Evolutionary conservation across 1,140 invertebrate species (phyloP), one percentile per base, ranked within the genome.

Genomic region (Megalopta genalis): DNA sequence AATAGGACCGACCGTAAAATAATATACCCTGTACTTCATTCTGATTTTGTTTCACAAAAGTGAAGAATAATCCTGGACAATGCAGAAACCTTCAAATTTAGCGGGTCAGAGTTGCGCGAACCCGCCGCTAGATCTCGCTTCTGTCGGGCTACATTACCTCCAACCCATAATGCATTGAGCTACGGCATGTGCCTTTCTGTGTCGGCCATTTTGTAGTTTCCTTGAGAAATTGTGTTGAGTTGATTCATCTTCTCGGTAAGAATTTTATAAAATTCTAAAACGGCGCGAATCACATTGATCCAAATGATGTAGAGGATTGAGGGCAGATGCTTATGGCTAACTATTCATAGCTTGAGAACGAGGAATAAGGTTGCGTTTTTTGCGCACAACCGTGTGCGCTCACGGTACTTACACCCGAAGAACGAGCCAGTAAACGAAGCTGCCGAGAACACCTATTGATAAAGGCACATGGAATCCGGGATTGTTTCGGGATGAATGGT

Each of bases 181-280:
- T 93, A 92, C 94, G 94, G 94, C 94, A 95, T 95, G 94, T 95
- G 94, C 94, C 94, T 94, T 92, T 93, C 93, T 92, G 92, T 92
- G 93, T 94, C 94, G 94, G 94, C 95, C 94, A 95, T 95, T 95
- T 95, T 95, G 94, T 94, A 94, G 94, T 94, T 93, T 94, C 93
- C 91, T 93, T 93, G 94, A 94, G 94, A 93, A 94, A 93, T 94
- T 93, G 94, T 94, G 92, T 94, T 93, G 93, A 94, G 93, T 94
- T 94, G 89, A 91, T 90, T 92, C 90, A 91, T 91, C 90, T 90
- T 88, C 90, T 92, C 89, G 91, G 91, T 92, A 92, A 92, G 91
- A 88, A 90, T 86, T 86, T 82, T 80, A 75, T 77, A 77, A 85
- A 88, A 86, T 84, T 88, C 74, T 84, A 77, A 84, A 88, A 81